Evolutionary conservation across 1,140 invertebrate genomes (phyloP).

Genomic region (Leptinotarsa lineolata): DNA sequence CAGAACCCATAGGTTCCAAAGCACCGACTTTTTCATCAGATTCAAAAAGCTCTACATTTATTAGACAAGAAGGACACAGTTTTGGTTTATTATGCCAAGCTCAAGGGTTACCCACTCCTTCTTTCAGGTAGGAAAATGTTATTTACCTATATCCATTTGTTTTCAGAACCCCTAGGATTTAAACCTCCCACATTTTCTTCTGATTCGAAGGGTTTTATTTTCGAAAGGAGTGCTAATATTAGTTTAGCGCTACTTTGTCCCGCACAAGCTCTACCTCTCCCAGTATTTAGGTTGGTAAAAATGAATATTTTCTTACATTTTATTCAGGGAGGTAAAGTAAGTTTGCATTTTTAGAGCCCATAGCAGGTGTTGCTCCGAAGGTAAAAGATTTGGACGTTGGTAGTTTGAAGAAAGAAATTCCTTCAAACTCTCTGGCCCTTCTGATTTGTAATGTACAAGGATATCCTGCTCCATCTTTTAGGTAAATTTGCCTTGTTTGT

Average conservation of each 20-base stretch:
- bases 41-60: conserved; percentile 57
- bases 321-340: not conserved
- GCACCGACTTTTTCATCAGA: conserved; percentile 71
- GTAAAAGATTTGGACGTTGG: conserved; percentile 34
- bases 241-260: conserved; percentile 59
- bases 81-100: conserved; percentile 56
- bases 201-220: conserved; percentile 58
- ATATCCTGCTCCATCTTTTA: conserved; percentile 68
- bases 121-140: conserved; percentile 59
- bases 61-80: conserved; percentile 63
- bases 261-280: conserved; percentile 66
- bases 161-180: conserved; percentile 67
- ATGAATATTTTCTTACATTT: not conserved
- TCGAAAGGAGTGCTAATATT: conserved; percentile 61
- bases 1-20: conserved; percentile 70
- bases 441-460: conserved; percentile 56
- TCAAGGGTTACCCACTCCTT: conserved; percentile 66
- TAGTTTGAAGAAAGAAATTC: conserved; percentile 32
- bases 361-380: conserved; percentile 33
- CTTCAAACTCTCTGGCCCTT: conserved; percentile 13
- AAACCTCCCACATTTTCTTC: conserved; percentile 72
- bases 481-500: conserved; percentile 53
- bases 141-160: conserved; percentile 14
- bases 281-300: conserved; percentile 58
- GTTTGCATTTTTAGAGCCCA: conserved; percentile 28